A percentile compares a stretch with the other conserved stretches of the same genome.
These are phyloP conservation scores for Haemorhous mexicanus DNA, from an alignment of 2,113 vertebrate species.

Conservation along the genomic window DNA sequence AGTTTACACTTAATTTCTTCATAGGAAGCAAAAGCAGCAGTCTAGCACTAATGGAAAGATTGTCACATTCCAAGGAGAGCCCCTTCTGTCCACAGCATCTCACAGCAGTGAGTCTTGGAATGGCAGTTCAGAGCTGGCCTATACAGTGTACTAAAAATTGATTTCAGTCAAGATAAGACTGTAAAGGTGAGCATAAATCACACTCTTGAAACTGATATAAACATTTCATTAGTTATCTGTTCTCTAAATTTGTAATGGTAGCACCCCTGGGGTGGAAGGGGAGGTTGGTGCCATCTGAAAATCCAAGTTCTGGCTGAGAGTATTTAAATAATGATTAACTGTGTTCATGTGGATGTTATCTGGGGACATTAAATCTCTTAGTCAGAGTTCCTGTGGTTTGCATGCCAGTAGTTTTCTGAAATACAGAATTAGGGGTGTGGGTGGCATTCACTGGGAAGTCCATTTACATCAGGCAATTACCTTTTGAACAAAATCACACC, in stretches of 20 bases:
- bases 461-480: background rate
- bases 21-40: background rate
- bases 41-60: background rate
- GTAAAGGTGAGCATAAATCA: background rate
- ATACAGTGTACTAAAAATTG: background rate
- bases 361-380: background rate
- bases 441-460: background rate
- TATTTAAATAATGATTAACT: background rate
- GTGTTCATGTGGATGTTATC: background rate
- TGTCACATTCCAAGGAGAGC: background rate
- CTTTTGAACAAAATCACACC: background rate
- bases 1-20: background rate
- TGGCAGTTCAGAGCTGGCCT: background rate
- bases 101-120: background rate
- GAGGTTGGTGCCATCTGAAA: background rate
- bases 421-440: background rate
- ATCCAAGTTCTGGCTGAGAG: background rate
- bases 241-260: background rate
- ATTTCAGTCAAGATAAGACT: background rate
- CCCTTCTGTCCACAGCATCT: background rate
- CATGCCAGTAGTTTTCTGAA: background rate
- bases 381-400: background rate
- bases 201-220: background rate
- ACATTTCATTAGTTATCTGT: background rate
- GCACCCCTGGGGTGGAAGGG: background rate